These are phyloP conservation scores for Temnothorax unifasciatus DNA, from an alignment of 2,888 invertebrate genomes.

Conservation along the genomic window DNA sequence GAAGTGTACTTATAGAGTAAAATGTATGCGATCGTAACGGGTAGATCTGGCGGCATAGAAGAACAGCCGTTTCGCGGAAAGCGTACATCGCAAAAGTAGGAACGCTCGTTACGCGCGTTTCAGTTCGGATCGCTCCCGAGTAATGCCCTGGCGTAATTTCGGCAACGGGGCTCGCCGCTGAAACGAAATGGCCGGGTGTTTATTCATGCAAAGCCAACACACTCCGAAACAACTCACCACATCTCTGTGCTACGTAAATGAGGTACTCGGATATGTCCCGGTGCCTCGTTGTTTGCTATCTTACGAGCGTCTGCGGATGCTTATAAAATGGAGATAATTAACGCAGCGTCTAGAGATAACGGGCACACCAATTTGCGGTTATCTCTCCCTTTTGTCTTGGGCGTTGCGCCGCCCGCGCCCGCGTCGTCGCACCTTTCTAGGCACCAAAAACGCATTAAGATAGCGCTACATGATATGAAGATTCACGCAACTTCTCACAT, in stretches of 20 bases:
- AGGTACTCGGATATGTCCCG: conserved; percentile 23
- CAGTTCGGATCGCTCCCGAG: not conserved
- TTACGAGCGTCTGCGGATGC: conserved; percentile 45
- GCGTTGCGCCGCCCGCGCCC: not conserved
- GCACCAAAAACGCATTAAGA: conserved; percentile 42
- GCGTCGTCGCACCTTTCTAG: not conserved
- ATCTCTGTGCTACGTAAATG: conserved; percentile 25
- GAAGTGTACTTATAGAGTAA: conserved; percentile 3
- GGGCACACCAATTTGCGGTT: conserved; percentile 25
- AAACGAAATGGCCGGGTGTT: conserved; percentile 31
- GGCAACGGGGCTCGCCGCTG: conserved; percentile 11
- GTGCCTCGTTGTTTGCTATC: conserved; percentile 32
- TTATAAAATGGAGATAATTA: conserved; percentile 52
- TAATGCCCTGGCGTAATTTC: conserved; percentile 22
- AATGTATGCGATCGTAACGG: conserved; percentile 30
- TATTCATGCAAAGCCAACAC: conserved; percentile 39
- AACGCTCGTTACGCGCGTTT: conserved; percentile 6
- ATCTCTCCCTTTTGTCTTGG: conserved; percentile 43
- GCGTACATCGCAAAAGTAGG: conserved; percentile 20
- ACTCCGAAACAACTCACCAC: conserved; percentile 28
- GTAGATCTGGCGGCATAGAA: not conserved
- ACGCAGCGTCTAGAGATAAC: conserved; percentile 47
- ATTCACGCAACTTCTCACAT: conserved; percentile 13
- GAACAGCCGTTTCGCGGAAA: conserved; percentile 5
- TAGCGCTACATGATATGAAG: conserved; percentile 1